Evolutionary conservation across 2,888 invertebrate species (phyloP), one percentile per base, ranked within the genome.

Genomic region (Xestia sexstrigata): DNA sequence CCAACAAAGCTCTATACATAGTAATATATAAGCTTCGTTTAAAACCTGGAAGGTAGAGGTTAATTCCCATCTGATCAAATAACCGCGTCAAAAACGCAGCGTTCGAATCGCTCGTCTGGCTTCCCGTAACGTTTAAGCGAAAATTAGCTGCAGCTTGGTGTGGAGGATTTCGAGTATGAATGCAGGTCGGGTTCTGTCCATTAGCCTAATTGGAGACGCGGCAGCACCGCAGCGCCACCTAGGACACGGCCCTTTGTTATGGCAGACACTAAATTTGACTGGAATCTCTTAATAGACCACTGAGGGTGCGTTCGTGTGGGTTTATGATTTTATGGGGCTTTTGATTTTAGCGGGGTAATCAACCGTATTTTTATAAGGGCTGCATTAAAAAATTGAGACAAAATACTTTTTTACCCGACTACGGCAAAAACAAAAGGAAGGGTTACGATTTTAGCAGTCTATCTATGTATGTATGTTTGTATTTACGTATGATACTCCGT

Each of bases 121-220:
- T 72, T 55, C 62, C 74, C 82, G 84, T 84, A 89, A 91, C 95
- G 93, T 93, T 96, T 96, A 95, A 95, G 93, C 92, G 94, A 93
- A 95, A 95, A 96, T 96, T 95, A 96, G 96, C 96, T 95, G 95
- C 94, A 94, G 95, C 95, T 95, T 95, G 94, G 94, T 93, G 93
- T 94, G 94, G 96, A 94, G 95, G 94, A 95, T 96, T 95, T 95
- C 93, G 94, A 95, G 94, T 95, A 94, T 95, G 96, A 95, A 96
- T 95, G 94, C 95, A 96, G 95, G 95, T 95, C 93, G 93, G 93
- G 93, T 91, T 93, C 90, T 95, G 95, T 96, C 96, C 97, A 97
- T 97, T 97, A 96, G 95, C 93, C 96, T 97, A 97, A 97, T 97
- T 97, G 96, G 94, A 94, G 95, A 94, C 92, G 91, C 87, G 91